Evolutionary conservation across 2,888 invertebrate species (phyloP), one percentile per base, ranked within the genome.

Genomic region (Dendrolimus houi): DNA sequence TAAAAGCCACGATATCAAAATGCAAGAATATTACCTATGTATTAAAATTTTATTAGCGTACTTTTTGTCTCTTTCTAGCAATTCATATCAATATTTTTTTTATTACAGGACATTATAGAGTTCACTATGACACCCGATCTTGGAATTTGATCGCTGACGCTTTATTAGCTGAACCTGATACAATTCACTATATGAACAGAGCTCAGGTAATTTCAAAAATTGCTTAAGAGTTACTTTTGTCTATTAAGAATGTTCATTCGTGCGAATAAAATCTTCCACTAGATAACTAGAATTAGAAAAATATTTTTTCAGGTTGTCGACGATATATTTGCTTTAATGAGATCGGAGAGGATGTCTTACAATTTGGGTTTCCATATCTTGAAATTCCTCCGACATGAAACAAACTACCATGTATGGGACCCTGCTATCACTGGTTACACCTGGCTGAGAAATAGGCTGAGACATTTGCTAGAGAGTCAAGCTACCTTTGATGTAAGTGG

Each of bases 141-240:
- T 94, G 94, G 94, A 66, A 79, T 8, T 71, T 86, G 54, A 89
- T 94, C 12, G 68, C 77, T 1, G 77, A 82, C 52, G 84, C 85
- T 52, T 71, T 90, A 13, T 52, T 76, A 1, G 71, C 79, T 52
- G 75, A 80, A 8, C 78, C 74, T 52, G 68, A 79, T n/a, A 64
- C 73, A 0, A 94, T 96, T 58, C 92, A 94, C 64, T 87, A 92
- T 52, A 73, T 94, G 2, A 96, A 95, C 73, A 91, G 96, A 69
- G 96, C 96, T 7, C 96, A 97, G 79, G 89, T 95, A 59, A 47
- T 47, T 47, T 47, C 8, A 0, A 8, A 47, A 47, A 10, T 10
- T 47, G 6, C 1, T 47, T 47, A 47, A 47, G 14, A 14, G 47
- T 47, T 3, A 10, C 9, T 10, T 47, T 47, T 47, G 47, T 29